These are phyloP conservation scores for Sweltsa coloradensis DNA, from an alignment of 1,140 invertebrate species.

Conservation along the genomic window DNA sequence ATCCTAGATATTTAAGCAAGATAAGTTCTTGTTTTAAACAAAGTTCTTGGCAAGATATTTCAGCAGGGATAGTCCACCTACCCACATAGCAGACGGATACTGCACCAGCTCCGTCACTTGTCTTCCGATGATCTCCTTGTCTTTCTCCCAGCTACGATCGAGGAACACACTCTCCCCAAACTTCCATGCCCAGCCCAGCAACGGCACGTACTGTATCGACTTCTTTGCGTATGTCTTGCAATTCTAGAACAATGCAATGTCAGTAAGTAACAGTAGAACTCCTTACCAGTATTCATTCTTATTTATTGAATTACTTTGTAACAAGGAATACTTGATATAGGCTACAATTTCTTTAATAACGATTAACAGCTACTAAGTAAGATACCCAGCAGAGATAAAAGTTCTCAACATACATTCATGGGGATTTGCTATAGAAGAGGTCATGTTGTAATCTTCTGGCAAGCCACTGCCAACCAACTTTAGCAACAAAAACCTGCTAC, in stretches of 20 bases:
- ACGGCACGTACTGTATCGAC: constrained; percentile 79
- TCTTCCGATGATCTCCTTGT: constrained; percentile 63
- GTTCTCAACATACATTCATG: too few species aligned
- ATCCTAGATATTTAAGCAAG: background rate
- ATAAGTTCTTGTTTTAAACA: background rate
- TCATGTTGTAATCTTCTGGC: too few species aligned
- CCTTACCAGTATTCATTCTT: background rate
- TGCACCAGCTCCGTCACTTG: constrained; percentile 72
- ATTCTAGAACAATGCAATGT: constrained; percentile 63
- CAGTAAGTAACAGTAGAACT: constrained; percentile 16
- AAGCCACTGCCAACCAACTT: too few species aligned
- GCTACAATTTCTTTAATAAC: background rate
- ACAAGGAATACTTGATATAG: constrained; percentile 6
- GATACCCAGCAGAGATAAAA: too few species aligned
- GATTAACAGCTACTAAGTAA: background rate
- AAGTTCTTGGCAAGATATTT: background rate
- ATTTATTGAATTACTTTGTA: background rate
- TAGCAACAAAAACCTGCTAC: too few species aligned
- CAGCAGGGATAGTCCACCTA: constrained; percentile 30
- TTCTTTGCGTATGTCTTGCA: constrained; percentile 94
- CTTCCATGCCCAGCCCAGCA: constrained; percentile 90
- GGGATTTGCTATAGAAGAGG: too few species aligned
- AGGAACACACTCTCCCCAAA: constrained; percentile 88
- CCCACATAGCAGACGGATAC: constrained; percentile 82
- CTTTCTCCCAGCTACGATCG: constrained; percentile 82